These are phyloP conservation scores for Thereva nobilitata DNA, from an alignment of 2,888 invertebrate species.

Conservation along the genomic window DNA sequence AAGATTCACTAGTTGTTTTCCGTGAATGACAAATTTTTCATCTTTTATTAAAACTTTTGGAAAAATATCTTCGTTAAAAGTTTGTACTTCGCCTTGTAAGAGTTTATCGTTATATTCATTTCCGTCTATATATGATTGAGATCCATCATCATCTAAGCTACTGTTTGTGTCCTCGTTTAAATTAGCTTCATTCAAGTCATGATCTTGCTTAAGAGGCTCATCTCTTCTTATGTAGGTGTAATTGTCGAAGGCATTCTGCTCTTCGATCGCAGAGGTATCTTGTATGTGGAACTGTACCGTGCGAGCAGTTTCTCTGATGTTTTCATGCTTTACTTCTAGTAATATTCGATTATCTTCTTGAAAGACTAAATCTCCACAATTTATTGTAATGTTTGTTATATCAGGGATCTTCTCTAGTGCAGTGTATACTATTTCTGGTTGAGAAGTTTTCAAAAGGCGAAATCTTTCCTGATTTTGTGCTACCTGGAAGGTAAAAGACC, in stretches of 20 bases:
- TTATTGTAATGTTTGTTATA: slow-evolving; percentile 20
- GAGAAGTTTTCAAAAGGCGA: slow-evolving; percentile 6
- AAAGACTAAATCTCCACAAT: slow-evolving; percentile 10
- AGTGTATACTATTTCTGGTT: slow-evolving; percentile 5
- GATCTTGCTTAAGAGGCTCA: too few relatives aligned
- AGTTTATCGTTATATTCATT: neutral
- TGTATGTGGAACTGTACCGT: too few relatives aligned
- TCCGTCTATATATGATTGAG: slow-evolving; percentile 6
- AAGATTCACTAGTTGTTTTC: slow-evolving; percentile 39
- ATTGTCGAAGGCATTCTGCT: too few relatives aligned
- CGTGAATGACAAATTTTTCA: slow-evolving; percentile 40
- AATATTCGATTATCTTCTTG: slow-evolving; percentile 13
- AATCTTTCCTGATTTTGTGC: slow-evolving; percentile 37
- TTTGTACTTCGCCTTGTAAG: neutral
- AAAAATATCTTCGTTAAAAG: slow-evolving; percentile 26
- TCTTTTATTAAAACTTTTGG: slow-evolving; percentile 42
- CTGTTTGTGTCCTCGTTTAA: too few relatives aligned
- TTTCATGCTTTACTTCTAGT: slow-evolving; percentile 10
- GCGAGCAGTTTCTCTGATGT: too few relatives aligned
- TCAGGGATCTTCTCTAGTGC: neutral
- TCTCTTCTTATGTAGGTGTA: too few relatives aligned
- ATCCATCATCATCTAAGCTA: slow-evolving; percentile 22
- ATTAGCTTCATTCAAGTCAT: too few relatives aligned
- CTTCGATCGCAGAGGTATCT: too few relatives aligned
- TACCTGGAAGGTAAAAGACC: slow-evolving; percentile 27